Base-by-base conservation (phyloP, 2,888 invertebrate genomes). In the Tubulanus polymorphus region DNA sequence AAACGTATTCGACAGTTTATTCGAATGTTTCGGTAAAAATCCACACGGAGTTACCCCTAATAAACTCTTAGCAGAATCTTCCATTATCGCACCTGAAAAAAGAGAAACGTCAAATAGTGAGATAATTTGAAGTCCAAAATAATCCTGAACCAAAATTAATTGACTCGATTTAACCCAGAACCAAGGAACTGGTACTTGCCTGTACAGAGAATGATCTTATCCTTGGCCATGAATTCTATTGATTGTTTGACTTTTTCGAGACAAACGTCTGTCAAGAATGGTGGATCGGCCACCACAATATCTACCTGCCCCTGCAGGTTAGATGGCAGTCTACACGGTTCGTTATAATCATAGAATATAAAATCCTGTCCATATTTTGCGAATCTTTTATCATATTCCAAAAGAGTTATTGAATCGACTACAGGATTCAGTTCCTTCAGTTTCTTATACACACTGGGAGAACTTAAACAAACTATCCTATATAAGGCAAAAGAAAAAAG, bases 1-100 rank as follows among this genome's bases (percentile, higher is more conserved):
- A 81, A 96, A 96, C 78, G 92, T 91, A 81, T 96, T 96, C 0
- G 89, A 92, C 71, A 96, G 84, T 80, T 93, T 93, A 67, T 91
- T 91, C 68, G 86, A 85, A 79, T 96, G 96, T 53, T 83, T 83
- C 0, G 95, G 95, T 65, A 84, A 81, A 76, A 92, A 95, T 6
- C 76, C 69, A 61, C 87, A 88, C 69, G 63, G 67, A 37, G 85
- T 84, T 41, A 91, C 78, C 37, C 82, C 78, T 18, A 95, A 77
- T 26, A 88, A 76, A 57, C 83, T 81, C 20, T 82, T 79, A 0
- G 88, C 88, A 66, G 87, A 79, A 0, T 87, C 85, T 65, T 84
- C 85, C 91, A 93, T 91, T 0, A 89, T 81, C 41, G 88, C 87
- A 8, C 88, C 88, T 87, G 70, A 32, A 26, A 15, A 48, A 15